Percentiles rank a stretch among this genome's conserved stretches.
These are phyloP conservation scores for Dioctria linearis DNA, from an alignment of 2,888 invertebrate genomes.

Conservation along the genomic window DNA sequence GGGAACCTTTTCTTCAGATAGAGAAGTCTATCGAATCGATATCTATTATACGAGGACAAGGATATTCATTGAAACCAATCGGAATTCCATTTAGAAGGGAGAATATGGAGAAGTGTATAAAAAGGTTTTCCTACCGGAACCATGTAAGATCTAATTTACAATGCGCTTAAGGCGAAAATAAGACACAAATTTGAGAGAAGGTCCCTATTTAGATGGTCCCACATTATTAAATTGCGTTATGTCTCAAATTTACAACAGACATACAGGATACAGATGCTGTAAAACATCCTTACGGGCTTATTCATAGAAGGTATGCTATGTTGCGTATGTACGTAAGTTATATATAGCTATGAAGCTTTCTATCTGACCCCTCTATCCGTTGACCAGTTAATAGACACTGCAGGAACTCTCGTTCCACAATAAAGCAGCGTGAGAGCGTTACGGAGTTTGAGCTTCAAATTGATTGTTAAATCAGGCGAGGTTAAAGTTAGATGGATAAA, in stretches of 20 bases:
- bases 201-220: conserved; percentile 33
- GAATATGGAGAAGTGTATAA: conserved; percentile 21
- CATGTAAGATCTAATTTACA: not conserved
- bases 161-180: conserved; percentile 1
- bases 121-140: conserved; percentile 10
- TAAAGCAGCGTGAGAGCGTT: not conserved
- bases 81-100: not conserved
- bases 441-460: not conserved
- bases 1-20: not conserved
- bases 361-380: no score
- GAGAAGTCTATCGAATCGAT: not conserved
- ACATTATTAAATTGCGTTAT: conserved; percentile 36
- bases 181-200: conserved; percentile 27
- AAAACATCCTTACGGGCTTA: no score
- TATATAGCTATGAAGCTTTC: no score
- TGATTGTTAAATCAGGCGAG: not conserved
- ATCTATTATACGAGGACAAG: not conserved
- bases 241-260: conserved; percentile 3
- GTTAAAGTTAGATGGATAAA: not conserved
- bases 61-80: conserved; percentile 1
- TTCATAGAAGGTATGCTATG: no score
- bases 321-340: no score
- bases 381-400: not conserved
- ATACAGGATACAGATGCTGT: not conserved
- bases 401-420: not conserved